Evolutionary conservation across 2,113 vertebrate species (phyloP), one percentile per base, ranked within the genome.

Genomic region (Takifugu bimaculatus): DNA sequence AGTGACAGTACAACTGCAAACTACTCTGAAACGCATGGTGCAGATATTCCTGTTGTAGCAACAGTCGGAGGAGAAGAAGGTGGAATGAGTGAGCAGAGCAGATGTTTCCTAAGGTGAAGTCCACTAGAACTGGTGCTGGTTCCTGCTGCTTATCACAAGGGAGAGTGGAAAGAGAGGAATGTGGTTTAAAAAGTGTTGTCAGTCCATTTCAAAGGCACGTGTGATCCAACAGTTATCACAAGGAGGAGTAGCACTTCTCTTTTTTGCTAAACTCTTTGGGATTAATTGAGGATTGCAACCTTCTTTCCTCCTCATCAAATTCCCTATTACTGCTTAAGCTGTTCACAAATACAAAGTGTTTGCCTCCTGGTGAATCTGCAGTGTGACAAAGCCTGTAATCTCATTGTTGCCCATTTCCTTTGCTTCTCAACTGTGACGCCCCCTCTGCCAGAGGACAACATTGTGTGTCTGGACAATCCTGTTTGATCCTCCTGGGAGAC

Each of bases 321-420:
- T 44, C 26, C 54, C 51, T 3, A 25, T 72, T 65, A 39, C 55
- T 47, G 43, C 65, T 75, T 71, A 54, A 42, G 32, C 54, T 45
- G 57, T 77, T 70, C 59, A 25, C 57, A 60, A 52, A 65, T 27
- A 75, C 64, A 77, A 65, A 77, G 50, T 48, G 57, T 49, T 11
- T 48, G 52, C 78, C 64, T 79, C 35, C 54, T 1, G 29, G 65
- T 69, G 74, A 72, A 68, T 68, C 77, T 50, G 63, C 15, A 28
- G 62, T 39, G 72, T 81, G 65, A 72, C 72, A 71, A 77, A 83
- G 72, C 63, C 59, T 69, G 63, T 81, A 77, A 82, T 76, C 78
- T 62, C 43, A 69, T 67, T 78, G 68, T 65, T 50, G 59, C 53
- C 62, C 63, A 50, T 35, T 61, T 68, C 26, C 57, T 50, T 56